Base-by-base conservation (phyloP, 2,888 invertebrate species). In the Campopleginae sp. region DNA sequence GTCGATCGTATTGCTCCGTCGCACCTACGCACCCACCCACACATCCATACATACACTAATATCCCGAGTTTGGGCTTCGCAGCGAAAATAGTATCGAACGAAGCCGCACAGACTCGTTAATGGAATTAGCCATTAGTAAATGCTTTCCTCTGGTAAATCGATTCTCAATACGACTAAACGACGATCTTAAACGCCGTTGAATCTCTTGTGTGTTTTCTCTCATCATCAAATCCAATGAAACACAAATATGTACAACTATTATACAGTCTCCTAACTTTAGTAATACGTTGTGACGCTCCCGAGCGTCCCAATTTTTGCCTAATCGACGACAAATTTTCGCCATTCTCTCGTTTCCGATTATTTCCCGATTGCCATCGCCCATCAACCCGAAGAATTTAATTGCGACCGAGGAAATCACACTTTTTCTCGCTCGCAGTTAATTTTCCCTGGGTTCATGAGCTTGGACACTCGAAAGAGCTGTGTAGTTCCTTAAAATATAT, bases 181-280 rank as follows among this genome's bases (percentile, higher is more conserved):
- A 61, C 38, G 51, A 61, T 51, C 33, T 33, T 77, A 44, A 23
- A 75, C 74, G 72, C 63, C 68, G 54, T 75, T 80, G 48, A 44
- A 61, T 86, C 63, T 75, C 23, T 63, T 42, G 8, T 58, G 31
- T 23, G 44, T 31, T 46, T 65, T 65, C 12, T 48, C 17, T 63
- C 38, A 31, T 33, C 12, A 19, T 48, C 51, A 65, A 76, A 66
- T 78, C 61, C 72, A 77, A 58, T 68, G 66, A 77, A 66, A 27
- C 38, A 66, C 71, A 44, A 58, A 83, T 90, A 91, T 91, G 88
- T 91, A 91, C 90, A 91, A 87, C 76, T 84, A 88, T 87, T 89
- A 82, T 90, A 91, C 90, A 91, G 80, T 86, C 81, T 82, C 87
- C 87, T 90, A 86, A 79, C 70, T 85, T 86, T 88, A 90, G 80